Percentiles rank a stretch among this genome's conserved stretches.
These are phyloP conservation scores for Ibidorhyncha struthersii DNA, from an alignment of 2,113 vertebrate species.

Conservation along the genomic window DNA sequence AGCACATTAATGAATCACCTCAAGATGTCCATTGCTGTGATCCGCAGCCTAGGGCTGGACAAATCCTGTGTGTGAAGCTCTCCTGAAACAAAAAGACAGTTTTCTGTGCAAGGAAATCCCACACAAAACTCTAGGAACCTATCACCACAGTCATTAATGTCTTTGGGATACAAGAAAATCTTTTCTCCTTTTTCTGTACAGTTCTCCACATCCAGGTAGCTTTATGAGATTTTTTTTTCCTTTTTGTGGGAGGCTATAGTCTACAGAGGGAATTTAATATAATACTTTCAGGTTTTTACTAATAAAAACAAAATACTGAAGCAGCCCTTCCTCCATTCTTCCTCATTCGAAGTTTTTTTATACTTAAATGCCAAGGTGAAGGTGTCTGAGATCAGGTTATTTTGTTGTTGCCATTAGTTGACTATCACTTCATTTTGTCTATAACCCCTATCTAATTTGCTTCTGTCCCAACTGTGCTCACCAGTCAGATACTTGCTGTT, in stretches of 20 bases:
- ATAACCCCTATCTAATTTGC: neutral
- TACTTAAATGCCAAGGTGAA: neutral
- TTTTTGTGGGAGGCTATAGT: neutral
- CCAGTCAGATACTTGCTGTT: rapidly evolving
- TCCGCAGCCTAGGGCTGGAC: neutral
- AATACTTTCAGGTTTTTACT: neutral
- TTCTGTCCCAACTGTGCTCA: neutral
- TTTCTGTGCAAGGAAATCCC: neutral
- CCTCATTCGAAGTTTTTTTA: neutral
- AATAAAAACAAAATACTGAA: neutral
- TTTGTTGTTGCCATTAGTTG: neutral
- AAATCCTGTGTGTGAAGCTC: neutral
- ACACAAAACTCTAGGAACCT: neutral
- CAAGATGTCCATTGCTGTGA: neutral
- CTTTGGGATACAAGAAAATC: neutral
- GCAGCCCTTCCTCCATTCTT: neutral
- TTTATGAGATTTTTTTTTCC: neutral
- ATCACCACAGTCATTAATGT: neutral
- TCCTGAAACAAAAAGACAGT: neutral
- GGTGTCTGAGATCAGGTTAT: neutral
- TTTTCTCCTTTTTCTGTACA: neutral
- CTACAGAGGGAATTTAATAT: neutral
- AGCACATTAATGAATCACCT: neutral
- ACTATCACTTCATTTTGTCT: neutral
- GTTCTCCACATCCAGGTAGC: neutral